A percentile compares a stretch with the other conserved stretches of the same genome.
phyloP scores from a whole-genome alignment of 2,888 invertebrate species.

The Leptarthrus brevirostris region DNA sequence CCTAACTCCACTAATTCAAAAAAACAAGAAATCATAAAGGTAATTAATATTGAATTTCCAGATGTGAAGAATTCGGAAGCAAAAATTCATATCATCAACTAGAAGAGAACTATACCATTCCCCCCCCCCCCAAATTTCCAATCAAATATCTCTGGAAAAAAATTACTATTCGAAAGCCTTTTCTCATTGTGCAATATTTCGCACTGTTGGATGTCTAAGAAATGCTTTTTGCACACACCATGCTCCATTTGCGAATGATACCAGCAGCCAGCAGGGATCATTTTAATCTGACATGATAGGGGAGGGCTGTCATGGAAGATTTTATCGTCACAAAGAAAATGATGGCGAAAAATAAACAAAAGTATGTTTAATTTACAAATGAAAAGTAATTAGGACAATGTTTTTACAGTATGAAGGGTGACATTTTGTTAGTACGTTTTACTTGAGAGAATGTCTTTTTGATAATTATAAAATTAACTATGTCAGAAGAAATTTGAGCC shows the following conservation, averaged over 20 bases:
- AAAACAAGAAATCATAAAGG: no score
- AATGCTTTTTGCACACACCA: constrained; percentile 7
- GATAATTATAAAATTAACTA: no score
- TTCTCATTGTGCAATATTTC: constrained; percentile 22
- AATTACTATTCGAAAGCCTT: constrained; percentile 25
- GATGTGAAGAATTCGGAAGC: no score
- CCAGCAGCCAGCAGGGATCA: constrained; percentile 36
- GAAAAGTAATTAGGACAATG: constrained; percentile 26
- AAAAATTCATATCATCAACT: no score
- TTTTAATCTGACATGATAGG: constrained; percentile 21
- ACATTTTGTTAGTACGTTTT: no score
- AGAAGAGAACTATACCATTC: background rate
- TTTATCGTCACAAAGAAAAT: constrained; percentile 2
- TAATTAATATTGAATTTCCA: no score
- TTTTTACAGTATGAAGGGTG: no score
- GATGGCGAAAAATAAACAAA: constrained; percentile 22
- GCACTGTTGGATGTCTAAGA: constrained; percentile 27
- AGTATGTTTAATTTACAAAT: constrained; percentile 22
- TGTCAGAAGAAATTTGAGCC: no score
- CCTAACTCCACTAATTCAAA: no score
- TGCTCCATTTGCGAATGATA: constrained; percentile 18
- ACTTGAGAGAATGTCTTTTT: no score
- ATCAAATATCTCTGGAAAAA: constrained; percentile 6
- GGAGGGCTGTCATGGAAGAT: background rate
- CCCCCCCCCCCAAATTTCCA: background rate